A percentile compares a stretch with the other conserved stretches of the same genome.
These are phyloP conservation scores for Marronus borbonicus DNA, from an alignment of 2,888 invertebrate species.

Conservation along the genomic window DNA sequence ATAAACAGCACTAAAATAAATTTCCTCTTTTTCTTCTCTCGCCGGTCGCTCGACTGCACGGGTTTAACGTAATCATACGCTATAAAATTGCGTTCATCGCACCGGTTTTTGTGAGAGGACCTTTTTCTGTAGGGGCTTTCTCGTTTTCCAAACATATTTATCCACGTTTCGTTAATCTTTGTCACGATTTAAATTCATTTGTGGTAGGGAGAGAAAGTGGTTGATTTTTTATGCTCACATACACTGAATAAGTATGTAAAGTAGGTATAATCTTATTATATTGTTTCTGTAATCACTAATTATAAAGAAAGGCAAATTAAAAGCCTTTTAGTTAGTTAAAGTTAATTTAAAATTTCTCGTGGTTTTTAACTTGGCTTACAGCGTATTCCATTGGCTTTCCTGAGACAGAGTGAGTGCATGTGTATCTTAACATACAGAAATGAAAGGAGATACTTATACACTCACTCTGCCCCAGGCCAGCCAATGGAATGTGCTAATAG, in stretches of 20 bases:
- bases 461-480: no score
- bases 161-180: conserved; percentile 45
- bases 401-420: no score
- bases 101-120: conserved; percentile 23
- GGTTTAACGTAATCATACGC: conserved; percentile 48
- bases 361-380: no score
- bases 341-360: no score
- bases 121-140: conserved; percentile 27
- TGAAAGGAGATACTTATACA: no score
- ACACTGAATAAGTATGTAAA: conserved; percentile 25
- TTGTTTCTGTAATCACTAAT: no score
- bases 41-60: conserved; percentile 16
- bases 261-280: no score
- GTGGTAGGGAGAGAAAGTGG: conserved; percentile 1
- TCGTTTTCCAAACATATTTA: conserved; percentile 38
- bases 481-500: no score
- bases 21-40: conserved; percentile 45
- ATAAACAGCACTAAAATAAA: conserved; percentile 63
- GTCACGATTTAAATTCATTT: conserved; percentile 34
- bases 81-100: conserved; percentile 36
- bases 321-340: no score
- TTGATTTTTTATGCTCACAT: conserved; percentile 21
- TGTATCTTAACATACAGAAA: no score
- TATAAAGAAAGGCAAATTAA: no score
- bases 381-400: no score